Percentiles rank a stretch among this genome's conserved stretches.
Conservation (phyloP, 1,140 invertebrate genomes). For the Chionoecetes opilio region DNA sequence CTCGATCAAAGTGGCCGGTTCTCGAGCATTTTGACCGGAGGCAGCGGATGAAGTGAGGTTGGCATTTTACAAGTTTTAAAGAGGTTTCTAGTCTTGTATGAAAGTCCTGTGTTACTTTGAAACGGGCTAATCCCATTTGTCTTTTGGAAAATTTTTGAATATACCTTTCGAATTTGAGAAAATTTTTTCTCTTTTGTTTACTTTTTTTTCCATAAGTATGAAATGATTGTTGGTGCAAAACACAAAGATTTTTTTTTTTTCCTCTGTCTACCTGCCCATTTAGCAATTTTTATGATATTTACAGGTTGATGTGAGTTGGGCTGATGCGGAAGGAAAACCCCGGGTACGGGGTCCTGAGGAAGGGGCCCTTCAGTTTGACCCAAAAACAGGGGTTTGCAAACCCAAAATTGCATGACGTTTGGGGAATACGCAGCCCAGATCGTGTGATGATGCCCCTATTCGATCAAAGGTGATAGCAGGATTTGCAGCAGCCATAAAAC, state of each 20-base stretch:
- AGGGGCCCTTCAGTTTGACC: constrained; percentile 94
- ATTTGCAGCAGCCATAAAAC: too few relatives aligned
- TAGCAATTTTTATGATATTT: constrained; percentile 82
- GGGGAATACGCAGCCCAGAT: constrained; percentile 96
- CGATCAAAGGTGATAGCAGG: constrained; percentile 86
- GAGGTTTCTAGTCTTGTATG: constrained; percentile 96
- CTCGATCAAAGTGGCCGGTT: constrained; percentile 89
- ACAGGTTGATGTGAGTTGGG: constrained; percentile 94
- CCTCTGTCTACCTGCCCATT: too few relatives aligned
- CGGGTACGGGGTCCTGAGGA: constrained; percentile 91
- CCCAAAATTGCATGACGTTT: constrained; percentile 97
- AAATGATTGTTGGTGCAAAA: too few relatives aligned
- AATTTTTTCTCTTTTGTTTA: not conserved
- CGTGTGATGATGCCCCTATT: constrained; percentile 96
- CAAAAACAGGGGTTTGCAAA: constrained; percentile 97
- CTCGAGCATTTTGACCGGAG: constrained; percentile 93
- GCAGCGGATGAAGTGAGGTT: constrained; percentile 97
- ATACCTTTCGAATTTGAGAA: not conserved
- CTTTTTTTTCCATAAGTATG: not conserved
- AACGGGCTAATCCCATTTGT: constrained; percentile 93
- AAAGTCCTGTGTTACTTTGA: constrained; percentile 97
- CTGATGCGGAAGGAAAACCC: constrained; percentile 95
- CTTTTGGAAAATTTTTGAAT: constrained; percentile 82
- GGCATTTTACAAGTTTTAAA: constrained; percentile 95
- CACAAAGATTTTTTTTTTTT: too few relatives aligned